Percentiles rank a stretch among this genome's conserved stretches.
These are phyloP conservation scores for Toxotes jaculatrix DNA, from an alignment of 2,113 vertebrate species.

Conservation along the genomic window DNA sequence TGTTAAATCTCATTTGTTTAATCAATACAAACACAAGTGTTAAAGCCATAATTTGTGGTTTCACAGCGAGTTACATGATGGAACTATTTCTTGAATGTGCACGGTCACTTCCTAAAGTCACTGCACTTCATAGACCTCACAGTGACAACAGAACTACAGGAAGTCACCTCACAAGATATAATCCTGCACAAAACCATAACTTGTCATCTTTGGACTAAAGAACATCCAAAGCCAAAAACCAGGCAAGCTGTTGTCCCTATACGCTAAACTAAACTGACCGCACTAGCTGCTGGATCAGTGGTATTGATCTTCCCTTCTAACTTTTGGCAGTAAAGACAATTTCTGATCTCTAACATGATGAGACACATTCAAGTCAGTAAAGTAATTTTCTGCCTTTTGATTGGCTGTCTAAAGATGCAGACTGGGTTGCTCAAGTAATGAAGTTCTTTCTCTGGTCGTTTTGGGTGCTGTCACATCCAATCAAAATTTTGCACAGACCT, in stretches of 20 bases:
- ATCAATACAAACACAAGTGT: too few species aligned
- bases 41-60: too few species aligned
- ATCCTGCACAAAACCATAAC: too few species aligned
- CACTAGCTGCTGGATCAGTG: background rate
- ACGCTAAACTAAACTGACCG: background rate
- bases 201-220: too few species aligned
- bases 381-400: background rate
- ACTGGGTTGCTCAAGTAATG: background rate
- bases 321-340: background rate
- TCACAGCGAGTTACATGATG: too few species aligned
- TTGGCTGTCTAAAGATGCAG: background rate
- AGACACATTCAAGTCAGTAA: background rate
- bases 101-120: too few species aligned
- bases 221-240: background rate
- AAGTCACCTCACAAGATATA: too few species aligned
- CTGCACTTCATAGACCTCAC: too few species aligned
- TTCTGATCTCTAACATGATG: background rate
- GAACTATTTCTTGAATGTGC: too few species aligned
- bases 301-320: background rate
- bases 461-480: background rate
- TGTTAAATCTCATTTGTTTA: too few species aligned
- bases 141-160: too few species aligned
- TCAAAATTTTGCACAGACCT: background rate
- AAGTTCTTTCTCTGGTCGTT: background rate
- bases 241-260: background rate